Conservation (phyloP, 2,113 vertebrate genomes). For the Lagopus leucura region DNA sequence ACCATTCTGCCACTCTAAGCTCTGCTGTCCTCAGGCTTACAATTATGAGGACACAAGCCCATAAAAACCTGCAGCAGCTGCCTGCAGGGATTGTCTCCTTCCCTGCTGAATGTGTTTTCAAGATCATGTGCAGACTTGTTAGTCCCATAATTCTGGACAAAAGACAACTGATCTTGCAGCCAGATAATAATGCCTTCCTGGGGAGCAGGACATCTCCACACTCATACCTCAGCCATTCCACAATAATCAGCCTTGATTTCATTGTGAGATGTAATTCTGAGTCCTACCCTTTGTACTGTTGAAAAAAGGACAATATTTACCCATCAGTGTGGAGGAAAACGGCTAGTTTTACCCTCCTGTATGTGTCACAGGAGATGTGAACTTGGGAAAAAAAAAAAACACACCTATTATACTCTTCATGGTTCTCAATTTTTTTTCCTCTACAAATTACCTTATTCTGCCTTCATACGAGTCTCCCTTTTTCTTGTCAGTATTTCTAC, state of each 20-base stretch:
- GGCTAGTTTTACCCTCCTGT: not conserved
- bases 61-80: not conserved
- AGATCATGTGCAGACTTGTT: not conserved
- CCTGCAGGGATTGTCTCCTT: not conserved
- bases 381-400: not conserved
- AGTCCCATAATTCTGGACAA: not conserved
- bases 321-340: not conserved
- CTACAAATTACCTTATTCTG: not conserved
- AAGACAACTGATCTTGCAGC: not conserved
- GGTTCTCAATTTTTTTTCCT: not conserved
- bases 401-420: not conserved
- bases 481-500: slow-evolving; percentile 20
- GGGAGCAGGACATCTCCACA: not conserved
- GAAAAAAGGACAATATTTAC: not conserved
- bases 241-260: not conserved
- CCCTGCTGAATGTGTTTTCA: not conserved
- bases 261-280: not conserved
- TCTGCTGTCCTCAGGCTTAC: not conserved
- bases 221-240: not conserved
- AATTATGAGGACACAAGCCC: not conserved
- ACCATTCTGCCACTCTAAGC: not conserved
- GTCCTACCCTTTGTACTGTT: not conserved
- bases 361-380: not conserved
- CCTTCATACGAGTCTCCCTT: not conserved
- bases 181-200: not conserved